Conservation (phyloP, 1,140 invertebrate species). For the Drosophila repletoides region DNA sequence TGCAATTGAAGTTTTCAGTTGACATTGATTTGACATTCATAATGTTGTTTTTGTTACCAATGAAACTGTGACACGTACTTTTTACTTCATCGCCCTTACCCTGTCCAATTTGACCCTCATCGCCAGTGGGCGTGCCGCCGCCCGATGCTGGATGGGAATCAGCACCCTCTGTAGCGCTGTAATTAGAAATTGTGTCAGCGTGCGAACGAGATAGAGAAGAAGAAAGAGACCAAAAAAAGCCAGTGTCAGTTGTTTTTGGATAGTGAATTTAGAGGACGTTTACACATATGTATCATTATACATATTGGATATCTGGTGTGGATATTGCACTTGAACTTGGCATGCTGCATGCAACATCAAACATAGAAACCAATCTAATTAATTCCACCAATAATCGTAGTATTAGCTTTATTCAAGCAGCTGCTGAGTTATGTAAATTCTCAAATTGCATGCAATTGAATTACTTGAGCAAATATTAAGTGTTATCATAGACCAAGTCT, state of each 20-base stretch:
- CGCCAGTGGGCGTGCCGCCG: slow-evolving; percentile 89
- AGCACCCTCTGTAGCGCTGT: slow-evolving; percentile 92
- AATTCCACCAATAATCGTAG: not conserved
- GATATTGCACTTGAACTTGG: slow-evolving; percentile 15
- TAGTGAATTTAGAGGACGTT: not conserved
- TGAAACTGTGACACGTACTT: slow-evolving; percentile 80
- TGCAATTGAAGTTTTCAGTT: slow-evolving; percentile 39
- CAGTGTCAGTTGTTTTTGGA: slow-evolving; percentile 21
- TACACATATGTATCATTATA: slow-evolving; percentile 7
- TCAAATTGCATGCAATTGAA: slow-evolving; percentile 10
- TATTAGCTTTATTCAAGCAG: not conserved
- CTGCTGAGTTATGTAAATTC: not conserved
- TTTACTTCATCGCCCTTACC: slow-evolving; percentile 85
- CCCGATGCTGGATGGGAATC: slow-evolving; percentile 90
- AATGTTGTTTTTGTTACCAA: slow-evolving; percentile 56
- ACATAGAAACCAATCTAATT: slow-evolving; percentile 2
- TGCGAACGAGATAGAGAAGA: slow-evolving; percentile 25
- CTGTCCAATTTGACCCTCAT: slow-evolving; percentile 90
- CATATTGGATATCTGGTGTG: slow-evolving; percentile 20
- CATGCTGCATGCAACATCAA: slow-evolving; percentile 48
- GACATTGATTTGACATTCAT: slow-evolving; percentile 33
- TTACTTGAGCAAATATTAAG: not conserved
- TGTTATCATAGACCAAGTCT: slow-evolving; percentile 15
- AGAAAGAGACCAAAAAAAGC: slow-evolving; percentile 28
- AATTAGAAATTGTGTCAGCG: slow-evolving; percentile 47